Conservation (phyloP, 2,888 invertebrate genomes). For the Blastobasis lacticolella region DNA sequence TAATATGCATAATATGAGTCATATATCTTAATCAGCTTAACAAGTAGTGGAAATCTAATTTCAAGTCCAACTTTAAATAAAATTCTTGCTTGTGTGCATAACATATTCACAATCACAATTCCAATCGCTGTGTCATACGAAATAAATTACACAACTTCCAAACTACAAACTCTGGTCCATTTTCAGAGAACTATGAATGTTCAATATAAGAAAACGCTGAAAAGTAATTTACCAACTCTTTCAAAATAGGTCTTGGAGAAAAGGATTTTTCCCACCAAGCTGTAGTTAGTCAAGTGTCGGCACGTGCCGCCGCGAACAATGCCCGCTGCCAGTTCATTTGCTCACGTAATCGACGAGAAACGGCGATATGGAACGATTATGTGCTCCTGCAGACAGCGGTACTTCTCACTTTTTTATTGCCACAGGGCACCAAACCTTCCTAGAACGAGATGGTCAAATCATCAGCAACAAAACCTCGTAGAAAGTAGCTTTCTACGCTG, state of each 20-base stretch:
- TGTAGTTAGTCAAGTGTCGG: background rate
- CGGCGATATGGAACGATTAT: slow-evolving; percentile 48
- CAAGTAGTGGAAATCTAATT: too few species aligned
- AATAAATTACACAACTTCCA: too few species aligned
- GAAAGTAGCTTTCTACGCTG: slow-evolving; percentile 13
- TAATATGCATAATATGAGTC: too few species aligned
- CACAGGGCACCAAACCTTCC: slow-evolving; percentile 17
- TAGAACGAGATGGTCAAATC: background rate
- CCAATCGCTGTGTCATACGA: too few species aligned
- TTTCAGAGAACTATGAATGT: too few species aligned
- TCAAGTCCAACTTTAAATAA: too few species aligned
- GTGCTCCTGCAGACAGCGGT: slow-evolving; percentile 20
- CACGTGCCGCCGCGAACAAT: slow-evolving; percentile 27
- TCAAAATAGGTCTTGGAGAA: background rate
- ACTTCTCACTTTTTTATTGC: slow-evolving; percentile 3
- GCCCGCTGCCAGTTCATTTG: slow-evolving; percentile 49
- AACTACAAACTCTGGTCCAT: too few species aligned
- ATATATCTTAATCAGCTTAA: too few species aligned
- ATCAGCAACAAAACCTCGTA: slow-evolving; percentile 1
- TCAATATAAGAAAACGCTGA: too few species aligned
- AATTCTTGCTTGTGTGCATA: too few species aligned
- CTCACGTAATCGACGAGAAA: slow-evolving; percentile 49
- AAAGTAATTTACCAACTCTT: too few species aligned
- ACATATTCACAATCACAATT: too few species aligned
- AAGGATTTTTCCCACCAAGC: background rate